Evolutionary conservation across 2,113 vertebrate species (phyloP), one percentile per base, ranked within the genome.

Genomic region (Arenaria interpres): DNA sequence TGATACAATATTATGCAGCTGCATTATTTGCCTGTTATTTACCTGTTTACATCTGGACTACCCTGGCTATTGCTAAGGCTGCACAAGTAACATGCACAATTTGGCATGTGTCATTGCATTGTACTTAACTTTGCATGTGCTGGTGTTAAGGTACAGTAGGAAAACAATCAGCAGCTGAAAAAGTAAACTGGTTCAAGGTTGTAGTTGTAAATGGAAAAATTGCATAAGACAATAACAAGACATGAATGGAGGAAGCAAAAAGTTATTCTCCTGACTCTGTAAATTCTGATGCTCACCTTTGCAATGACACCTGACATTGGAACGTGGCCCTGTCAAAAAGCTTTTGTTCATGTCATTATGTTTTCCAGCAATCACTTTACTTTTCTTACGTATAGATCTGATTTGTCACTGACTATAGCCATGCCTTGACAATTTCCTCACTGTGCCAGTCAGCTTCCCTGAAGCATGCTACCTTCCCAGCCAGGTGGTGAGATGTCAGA

Each of bases 311-410:
- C 35, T 93, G 46, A 14, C 35, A 35, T 35, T 64, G 37, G 14
- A 79, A 37, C 0, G 1, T 35, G 24, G 32, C 14, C 51, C 41
- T 1, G 0, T 35, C 22, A 45, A 72, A 90, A 93, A 4, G 2
- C 19, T 46, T 54, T 39, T 76, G 17, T 81, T 62, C 22, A 12
- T 10, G 14, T 35, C 60, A 37, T 16, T 78, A 1, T 22, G 72
- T 80, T 66, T 71, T 50, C 24, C 35, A 88, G n/a, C 54, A 69
- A 41, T 5, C 5, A 19, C 35, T 54, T 37, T 9, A 57, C 18
- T 51, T 75, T 66, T 87, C 57, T 54, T 67, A 6, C 5, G 7
- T n/a, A 39, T 59, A 17, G 59, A 54, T 59, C 37, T 64, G 60
- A 43, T 57, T 73, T 85, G 30, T 33, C 57, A 87, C 41, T 60